Conservation (phyloP, 2,113 vertebrate genomes). For the Lampris incognitus region DNA sequence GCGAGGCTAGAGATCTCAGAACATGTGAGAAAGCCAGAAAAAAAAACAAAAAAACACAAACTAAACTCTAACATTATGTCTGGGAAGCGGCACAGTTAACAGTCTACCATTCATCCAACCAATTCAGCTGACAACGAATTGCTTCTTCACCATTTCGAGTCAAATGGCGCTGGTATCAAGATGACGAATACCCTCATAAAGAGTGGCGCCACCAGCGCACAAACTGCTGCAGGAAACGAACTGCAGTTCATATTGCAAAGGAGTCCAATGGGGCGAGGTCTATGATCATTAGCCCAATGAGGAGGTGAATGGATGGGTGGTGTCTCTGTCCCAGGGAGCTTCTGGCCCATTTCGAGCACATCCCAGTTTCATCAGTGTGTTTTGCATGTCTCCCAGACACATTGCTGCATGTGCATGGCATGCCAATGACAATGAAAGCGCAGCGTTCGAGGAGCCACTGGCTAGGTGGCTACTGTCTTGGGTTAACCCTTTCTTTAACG, state of each 20-base stretch:
- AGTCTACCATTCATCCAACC: constrained; percentile 38
- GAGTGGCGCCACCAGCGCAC: constrained; percentile 38
- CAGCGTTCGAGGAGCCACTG: constrained; percentile 13
- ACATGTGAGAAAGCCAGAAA: constrained; percentile 7
- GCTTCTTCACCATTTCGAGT: constrained; percentile 24
- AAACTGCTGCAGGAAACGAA: constrained; percentile 55
- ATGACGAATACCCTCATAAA: constrained; percentile 64
- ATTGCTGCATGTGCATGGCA: constrained; percentile 31
- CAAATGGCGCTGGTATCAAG: constrained; percentile 45
- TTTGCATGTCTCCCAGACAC: constrained; percentile 21
- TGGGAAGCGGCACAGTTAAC: constrained; percentile 24
- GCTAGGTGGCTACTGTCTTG: neutral
- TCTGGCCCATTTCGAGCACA: neutral
- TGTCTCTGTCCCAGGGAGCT: neutral
- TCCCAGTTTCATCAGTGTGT: constrained; percentile 14
- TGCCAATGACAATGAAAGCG: constrained; percentile 9
- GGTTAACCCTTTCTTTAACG: constrained; percentile 6
- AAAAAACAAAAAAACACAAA: constrained; percentile 4
- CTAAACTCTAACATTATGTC: constrained; percentile 31
- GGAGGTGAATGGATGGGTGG: constrained; percentile 9
- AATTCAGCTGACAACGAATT: constrained; percentile 59
- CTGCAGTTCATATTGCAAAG: constrained; percentile 45
- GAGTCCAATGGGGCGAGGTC: constrained; percentile 25
- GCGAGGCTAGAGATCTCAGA: neutral
- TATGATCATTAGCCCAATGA: constrained; percentile 36